phyloP scores from a whole-genome alignment of 2,113 vertebrate genomes.

The Lethenteron camtschaticum region DNA sequence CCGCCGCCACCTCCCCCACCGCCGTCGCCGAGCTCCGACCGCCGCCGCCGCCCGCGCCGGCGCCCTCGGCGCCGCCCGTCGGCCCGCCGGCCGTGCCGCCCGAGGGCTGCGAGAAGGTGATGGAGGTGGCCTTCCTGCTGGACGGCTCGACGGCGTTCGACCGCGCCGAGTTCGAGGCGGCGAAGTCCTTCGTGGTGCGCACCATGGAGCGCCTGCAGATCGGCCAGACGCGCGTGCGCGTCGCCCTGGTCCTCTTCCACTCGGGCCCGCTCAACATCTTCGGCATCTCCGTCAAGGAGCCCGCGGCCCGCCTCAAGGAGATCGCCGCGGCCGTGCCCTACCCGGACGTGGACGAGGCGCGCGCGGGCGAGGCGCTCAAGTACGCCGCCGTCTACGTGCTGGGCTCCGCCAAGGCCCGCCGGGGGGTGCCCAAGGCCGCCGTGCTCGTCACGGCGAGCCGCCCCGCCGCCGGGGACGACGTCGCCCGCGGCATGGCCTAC shows the following conservation, averaged over 20 bases:
- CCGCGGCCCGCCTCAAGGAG: slow-evolving; percentile 42
- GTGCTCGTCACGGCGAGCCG: slow-evolving; percentile 53
- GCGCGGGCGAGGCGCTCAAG: slow-evolving; percentile 54
- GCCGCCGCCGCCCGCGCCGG: background rate
- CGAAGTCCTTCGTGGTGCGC: slow-evolving; percentile 47
- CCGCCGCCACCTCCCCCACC: background rate
- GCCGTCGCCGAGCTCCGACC: background rate
- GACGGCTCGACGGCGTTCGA: slow-evolving; percentile 56
- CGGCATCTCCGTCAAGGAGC: slow-evolving; percentile 51
- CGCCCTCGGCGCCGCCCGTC: background rate
- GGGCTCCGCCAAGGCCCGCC: slow-evolving; percentile 43
- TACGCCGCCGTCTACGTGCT: slow-evolving; percentile 57
- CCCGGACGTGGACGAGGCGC: slow-evolving; percentile 41
- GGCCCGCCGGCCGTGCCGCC: background rate
- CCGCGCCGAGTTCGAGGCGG: slow-evolving; percentile 38
- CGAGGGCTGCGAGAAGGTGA: slow-evolving; percentile 19
- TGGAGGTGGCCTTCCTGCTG: slow-evolving; percentile 75
- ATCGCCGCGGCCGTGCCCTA: slow-evolving; percentile 47
- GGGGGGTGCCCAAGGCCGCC: slow-evolving; percentile 43
- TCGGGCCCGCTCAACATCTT: slow-evolving; percentile 47
- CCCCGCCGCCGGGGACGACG: slow-evolving; percentile 21
- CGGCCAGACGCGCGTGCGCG: slow-evolving; percentile 67
- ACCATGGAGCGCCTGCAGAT: slow-evolving; percentile 63
- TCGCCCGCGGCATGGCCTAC: no score
- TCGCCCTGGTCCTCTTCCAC: slow-evolving; percentile 54